Conservation (phyloP, 2,888 invertebrate species). For the Andrena hattorfiana region DNA sequence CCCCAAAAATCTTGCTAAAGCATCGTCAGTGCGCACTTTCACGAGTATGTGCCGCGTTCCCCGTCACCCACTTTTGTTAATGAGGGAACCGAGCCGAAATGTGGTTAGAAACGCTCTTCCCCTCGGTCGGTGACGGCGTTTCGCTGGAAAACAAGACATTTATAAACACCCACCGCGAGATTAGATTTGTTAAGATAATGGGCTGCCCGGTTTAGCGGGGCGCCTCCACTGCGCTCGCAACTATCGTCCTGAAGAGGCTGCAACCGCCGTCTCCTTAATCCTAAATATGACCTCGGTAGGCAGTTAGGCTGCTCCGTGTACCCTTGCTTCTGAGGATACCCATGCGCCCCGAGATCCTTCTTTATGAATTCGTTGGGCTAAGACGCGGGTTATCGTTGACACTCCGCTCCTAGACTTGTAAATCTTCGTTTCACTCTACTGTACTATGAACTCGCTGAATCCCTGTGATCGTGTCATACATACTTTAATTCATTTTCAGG, state of each 20-base stretch:
- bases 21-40: background rate
- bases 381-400: conserved; percentile 30
- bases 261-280: conserved; percentile 81
- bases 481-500: no score
- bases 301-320: conserved; percentile 57
- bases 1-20: background rate
- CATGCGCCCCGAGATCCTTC: conserved; percentile 60
- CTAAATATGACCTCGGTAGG: conserved; percentile 79
- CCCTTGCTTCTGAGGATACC: conserved; percentile 35
- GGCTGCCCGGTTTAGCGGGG: conserved; percentile 77
- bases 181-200: conserved; percentile 85
- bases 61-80: conserved; percentile 46
- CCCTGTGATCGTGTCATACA: background rate
- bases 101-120: conserved; percentile 48
- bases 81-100: conserved; percentile 45
- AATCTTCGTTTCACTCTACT: background rate
- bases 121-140: conserved; percentile 47
- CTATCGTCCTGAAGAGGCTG: conserved; percentile 73
- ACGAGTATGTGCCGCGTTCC: conserved; percentile 25
- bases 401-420: background rate
- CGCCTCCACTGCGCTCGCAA: conserved; percentile 52
- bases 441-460: background rate
- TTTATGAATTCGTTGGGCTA: conserved; percentile 61
- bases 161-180: conserved; percentile 84
- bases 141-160: conserved; percentile 84